phyloP scores from a whole-genome alignment of 2,888 invertebrate species.

The Folsomia manolachei region DNA sequence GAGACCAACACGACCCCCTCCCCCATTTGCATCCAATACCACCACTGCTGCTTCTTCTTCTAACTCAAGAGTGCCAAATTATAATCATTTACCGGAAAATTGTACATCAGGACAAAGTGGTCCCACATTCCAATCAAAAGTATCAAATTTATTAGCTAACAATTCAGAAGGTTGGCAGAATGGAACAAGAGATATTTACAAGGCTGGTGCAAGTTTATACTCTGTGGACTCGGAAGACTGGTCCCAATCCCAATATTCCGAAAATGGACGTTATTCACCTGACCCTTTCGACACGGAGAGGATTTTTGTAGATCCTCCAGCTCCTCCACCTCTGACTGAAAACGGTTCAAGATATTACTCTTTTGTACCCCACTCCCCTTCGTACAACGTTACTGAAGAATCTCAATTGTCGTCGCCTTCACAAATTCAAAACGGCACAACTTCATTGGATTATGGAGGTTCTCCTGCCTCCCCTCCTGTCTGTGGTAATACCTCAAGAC shows the following conservation, averaged over 20 bases:
- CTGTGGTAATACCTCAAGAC: not conserved
- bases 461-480: slow-evolving; percentile 14
- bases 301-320: slow-evolving; percentile 50
- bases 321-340: too few relatives aligned
- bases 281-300: slow-evolving; percentile 70
- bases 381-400: not conserved
- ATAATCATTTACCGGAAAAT: not conserved
- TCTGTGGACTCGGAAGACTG: slow-evolving; percentile 41
- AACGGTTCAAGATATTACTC: slow-evolving; percentile 44
- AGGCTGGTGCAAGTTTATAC: slow-evolving; percentile 29
- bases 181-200: slow-evolving; percentile 23
- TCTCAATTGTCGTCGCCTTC: slow-evolving; percentile 12
- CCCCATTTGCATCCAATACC: slow-evolving; percentile 16
- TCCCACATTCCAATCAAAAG: not conserved
- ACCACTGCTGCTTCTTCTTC: not conserved
- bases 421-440: slow-evolving; percentile 23
- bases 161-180: not conserved
- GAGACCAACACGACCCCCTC: slow-evolving; percentile 31
- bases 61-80: not conserved
- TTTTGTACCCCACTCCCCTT: slow-evolving; percentile 41
- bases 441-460: slow-evolving; percentile 17
- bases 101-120: not conserved
- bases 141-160: slow-evolving; percentile 10
- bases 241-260: slow-evolving; percentile 38
- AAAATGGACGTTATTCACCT: slow-evolving; percentile 49